A percentile compares a stretch with the other conserved stretches of the same genome.
Conservation (phyloP, 1,140 invertebrate species). For the Heliconius hewitsoni region DNA sequence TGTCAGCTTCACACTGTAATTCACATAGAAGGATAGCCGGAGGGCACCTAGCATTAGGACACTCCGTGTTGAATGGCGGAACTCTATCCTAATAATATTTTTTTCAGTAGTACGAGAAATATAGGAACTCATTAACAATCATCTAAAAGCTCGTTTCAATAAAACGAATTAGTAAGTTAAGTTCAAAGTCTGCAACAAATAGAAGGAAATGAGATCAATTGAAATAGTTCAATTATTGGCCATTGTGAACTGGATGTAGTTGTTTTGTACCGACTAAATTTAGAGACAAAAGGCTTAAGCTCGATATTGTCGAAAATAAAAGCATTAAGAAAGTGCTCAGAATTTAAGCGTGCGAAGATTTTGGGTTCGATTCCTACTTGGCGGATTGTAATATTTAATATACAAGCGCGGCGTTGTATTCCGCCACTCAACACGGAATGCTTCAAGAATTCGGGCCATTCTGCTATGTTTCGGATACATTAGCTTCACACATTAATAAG, state of each 20-base stretch:
- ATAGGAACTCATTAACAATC: neutral
- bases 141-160: neutral
- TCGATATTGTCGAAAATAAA: neutral
- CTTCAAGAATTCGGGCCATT: too few species aligned
- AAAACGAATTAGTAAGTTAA: constrained; percentile 21
- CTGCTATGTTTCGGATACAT: too few species aligned
- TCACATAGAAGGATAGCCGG: neutral
- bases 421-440: too few species aligned
- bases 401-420: too few species aligned
- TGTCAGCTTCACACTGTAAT: too few species aligned
- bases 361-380: too few species aligned
- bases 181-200: neutral
- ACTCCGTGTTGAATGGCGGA: too few species aligned
- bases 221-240: neutral
- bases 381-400: too few species aligned
- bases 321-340: neutral
- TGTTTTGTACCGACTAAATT: neutral
- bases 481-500: too few species aligned
- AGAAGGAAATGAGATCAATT: constrained; percentile 14
- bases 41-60: neutral
- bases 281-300: neutral
- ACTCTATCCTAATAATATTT: neutral
- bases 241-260: neutral
- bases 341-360: too few species aligned
- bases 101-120: neutral